A percentile compares a stretch with the other conserved stretches of the same genome.
Conservation (phyloP, 2,888 invertebrate species). For the Archaeoteleia sp. region DNA sequence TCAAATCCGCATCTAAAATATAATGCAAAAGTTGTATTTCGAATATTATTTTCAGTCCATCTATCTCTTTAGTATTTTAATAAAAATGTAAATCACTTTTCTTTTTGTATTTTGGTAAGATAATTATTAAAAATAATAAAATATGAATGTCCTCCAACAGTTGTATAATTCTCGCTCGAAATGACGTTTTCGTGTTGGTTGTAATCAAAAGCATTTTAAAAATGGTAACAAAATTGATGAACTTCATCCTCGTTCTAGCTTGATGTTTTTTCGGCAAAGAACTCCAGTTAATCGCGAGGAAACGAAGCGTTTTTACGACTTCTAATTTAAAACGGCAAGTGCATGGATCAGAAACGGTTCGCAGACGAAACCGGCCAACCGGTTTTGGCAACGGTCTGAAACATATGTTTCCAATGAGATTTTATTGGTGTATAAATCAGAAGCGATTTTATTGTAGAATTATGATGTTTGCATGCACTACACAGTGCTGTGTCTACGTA, state of each 20-base stretch:
- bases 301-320: slow-evolving; percentile 60
- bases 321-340: slow-evolving; percentile 67
- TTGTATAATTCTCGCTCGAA: too few species aligned
- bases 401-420: slow-evolving; percentile 70
- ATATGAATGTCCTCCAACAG: too few species aligned
- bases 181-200: too few species aligned
- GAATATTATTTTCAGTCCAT: too few species aligned
- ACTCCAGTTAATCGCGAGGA: slow-evolving; percentile 22
- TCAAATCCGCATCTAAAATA: too few species aligned
- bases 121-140: too few species aligned
- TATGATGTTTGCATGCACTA: slow-evolving; percentile 64
- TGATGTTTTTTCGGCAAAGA: neutral
- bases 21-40: too few species aligned
- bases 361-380: slow-evolving; percentile 57
- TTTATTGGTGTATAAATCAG: slow-evolving; percentile 71
- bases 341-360: slow-evolving; percentile 61
- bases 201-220: slow-evolving; percentile 20
- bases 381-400: slow-evolving; percentile 67
- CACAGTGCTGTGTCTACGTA: slow-evolving; percentile 16
- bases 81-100: too few species aligned
- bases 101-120: too few species aligned
- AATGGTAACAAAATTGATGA: slow-evolving; percentile 13
- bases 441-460: slow-evolving; percentile 66
- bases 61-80: too few species aligned
- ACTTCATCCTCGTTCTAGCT: slow-evolving; percentile 29